These are phyloP conservation scores for Merodon equestris DNA, from an alignment of 2,888 invertebrate genomes.

Conservation along the genomic window DNA sequence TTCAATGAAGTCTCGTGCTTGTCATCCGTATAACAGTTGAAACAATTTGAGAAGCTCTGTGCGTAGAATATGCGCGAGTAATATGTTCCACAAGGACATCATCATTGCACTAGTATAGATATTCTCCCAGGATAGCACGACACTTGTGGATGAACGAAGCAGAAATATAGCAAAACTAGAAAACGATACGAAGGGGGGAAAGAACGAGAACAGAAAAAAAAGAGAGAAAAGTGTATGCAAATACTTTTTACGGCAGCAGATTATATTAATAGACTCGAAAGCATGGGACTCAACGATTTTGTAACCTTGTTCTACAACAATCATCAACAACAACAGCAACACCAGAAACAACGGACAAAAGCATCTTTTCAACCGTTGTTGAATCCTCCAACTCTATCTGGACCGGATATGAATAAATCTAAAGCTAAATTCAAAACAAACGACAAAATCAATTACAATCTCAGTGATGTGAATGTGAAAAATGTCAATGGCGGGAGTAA, in stretches of 20 bases:
- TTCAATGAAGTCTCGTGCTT: neutral
- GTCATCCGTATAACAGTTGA: conserved; percentile 51
- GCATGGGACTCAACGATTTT: conserved; percentile 78
- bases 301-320: conserved; percentile 77
- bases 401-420: conserved; percentile 59
- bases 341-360: conserved; percentile 42
- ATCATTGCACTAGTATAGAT: conserved; percentile 23
- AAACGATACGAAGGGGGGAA: too few species aligned
- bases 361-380: conserved; percentile 58
- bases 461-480: conserved; percentile 74
- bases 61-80: conserved; percentile 56
- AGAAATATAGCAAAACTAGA: neutral
- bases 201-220: conserved; percentile 4
- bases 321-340: conserved; percentile 40
- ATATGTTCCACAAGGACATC: conserved; percentile 62
- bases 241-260: conserved; percentile 49
- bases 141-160: conserved; percentile 32
- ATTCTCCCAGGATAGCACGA: conserved; percentile 32
- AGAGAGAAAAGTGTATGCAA: conserved; percentile 52
- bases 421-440: conserved; percentile 59
- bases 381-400: conserved; percentile 20
- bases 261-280: conserved; percentile 61
- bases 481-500: conserved; percentile 66
- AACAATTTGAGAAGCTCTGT: conserved; percentile 61
- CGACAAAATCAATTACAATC: conserved; percentile 72